Base-by-base conservation (phyloP, 2,888 invertebrate genomes). In the Cephus runcator region DNA sequence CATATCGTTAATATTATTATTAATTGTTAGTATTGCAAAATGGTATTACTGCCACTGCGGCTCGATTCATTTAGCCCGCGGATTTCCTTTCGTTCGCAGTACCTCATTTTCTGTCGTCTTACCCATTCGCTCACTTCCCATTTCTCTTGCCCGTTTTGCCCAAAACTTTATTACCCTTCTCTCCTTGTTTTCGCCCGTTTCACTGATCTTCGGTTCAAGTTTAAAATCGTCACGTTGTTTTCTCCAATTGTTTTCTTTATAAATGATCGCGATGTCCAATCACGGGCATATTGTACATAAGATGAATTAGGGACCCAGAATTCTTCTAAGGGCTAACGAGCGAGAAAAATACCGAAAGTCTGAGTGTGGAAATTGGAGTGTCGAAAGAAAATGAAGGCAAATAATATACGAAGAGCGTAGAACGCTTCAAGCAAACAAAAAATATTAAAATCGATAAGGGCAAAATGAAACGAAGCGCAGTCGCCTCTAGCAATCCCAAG, bases 1-100 rank as follows among this genome's bases (percentile, higher is more conserved):
- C 89, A 90, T 90, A 89, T 90, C 90, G 85, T 85, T 89, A 88
- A 86, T 85, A 89, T 88, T 87, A 88, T 87, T 87, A 87, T 85
- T 84, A 73, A 76, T 78, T 74, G 87, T 87, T 90, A 90, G 89
- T 84, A 84, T 86, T 87, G 87, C 86, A 85, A 83, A 82, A 82
- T 85, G 83, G 82, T 83, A 84, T 87, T 87, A 87, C 85, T 86
- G 86, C 85, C 85, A 85, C 81, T 84, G 88, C 87, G 88, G 85
- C 87, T 87, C 87, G 86, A 82, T 87, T 87, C 86, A 79, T 89
- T 87, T 87, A 86, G 87, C 82, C 77, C 23, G 4, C 12, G 71
- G 11, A 56, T 34, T 15, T 71, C 31, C 12, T 31, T 31, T 9
- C 71, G 12, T 33, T 56, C 56, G 56, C 56, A 1, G 15, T 23